A percentile compares a stretch with the other conserved stretches of the same genome.
Conservation (phyloP, 2,888 invertebrate genomes). For the Reticulitermes lucifugus region DNA sequence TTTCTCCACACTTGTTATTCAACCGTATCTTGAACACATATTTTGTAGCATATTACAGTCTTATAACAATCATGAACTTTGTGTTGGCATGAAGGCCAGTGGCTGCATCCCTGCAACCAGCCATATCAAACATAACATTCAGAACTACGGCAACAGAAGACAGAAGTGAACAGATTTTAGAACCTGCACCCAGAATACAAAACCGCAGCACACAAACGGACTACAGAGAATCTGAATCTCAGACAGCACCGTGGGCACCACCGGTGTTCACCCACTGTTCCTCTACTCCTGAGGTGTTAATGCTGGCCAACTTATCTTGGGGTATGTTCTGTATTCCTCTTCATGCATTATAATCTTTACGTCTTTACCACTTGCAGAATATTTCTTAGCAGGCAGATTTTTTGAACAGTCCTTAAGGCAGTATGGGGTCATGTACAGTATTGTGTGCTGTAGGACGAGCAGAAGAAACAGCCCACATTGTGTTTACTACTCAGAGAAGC, state of each 20-base stretch:
- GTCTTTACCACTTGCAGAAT: no score
- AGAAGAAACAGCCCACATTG: no score
- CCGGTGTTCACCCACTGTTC: slow-evolving; percentile 36
- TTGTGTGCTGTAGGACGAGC: no score
- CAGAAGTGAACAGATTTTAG: neutral
- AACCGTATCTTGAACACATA: no score
- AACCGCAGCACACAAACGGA: slow-evolving; percentile 52
- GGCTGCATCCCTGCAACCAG: slow-evolving; percentile 33
- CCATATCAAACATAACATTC: neutral
- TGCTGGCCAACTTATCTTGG: slow-evolving; percentile 73
- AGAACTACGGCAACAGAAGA: neutral
- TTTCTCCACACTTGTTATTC: no score
- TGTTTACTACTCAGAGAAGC: no score
- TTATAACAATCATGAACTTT: no score
- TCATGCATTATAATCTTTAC: no score
- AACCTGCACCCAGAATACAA: neutral
- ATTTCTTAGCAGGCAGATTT: no score
- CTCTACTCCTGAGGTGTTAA: slow-evolving; percentile 71
- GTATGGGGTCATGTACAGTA: no score
- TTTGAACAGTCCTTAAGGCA: no score
- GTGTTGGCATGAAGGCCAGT: slow-evolving; percentile 25
- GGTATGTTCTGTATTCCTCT: slow-evolving; percentile 61
- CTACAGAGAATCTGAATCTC: slow-evolving; percentile 55
- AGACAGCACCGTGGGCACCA: slow-evolving; percentile 54
- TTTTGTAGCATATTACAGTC: no score